These are phyloP conservation scores for Agrotis puta DNA, from an alignment of 2,888 invertebrate genomes.

Conservation along the genomic window DNA sequence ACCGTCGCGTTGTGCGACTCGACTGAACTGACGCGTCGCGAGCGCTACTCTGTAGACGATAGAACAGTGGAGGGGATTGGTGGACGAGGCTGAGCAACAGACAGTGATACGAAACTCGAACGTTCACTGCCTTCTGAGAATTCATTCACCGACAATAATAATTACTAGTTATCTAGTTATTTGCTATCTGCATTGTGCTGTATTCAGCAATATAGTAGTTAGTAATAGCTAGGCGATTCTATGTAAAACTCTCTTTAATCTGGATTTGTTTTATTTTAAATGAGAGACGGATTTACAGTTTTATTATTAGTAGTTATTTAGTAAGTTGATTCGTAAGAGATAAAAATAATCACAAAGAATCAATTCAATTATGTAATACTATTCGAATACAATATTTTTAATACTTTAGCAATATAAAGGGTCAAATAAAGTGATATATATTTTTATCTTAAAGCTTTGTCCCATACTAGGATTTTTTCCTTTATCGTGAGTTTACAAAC, in stretches of 20 bases:
- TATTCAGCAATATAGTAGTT: conserved; percentile 59
- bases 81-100: conserved; percentile 70
- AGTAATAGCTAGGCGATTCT: conserved; percentile 66
- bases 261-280: background rate
- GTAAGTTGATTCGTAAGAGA: background rate
- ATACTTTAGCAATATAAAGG: background rate
- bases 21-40: conserved; percentile 41
- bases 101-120: conserved; percentile 77
- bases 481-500: no score
- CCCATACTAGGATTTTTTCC: no score
- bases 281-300: background rate
- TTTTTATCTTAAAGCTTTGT: no score
- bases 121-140: conserved; percentile 84
- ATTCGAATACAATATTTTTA: no score
- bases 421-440: background rate
- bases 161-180: conserved; percentile 78
- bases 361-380: no score
- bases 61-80: conserved; percentile 64
- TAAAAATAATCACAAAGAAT: background rate
- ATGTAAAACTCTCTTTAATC: conserved; percentile 51
- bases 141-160: conserved; percentile 81
- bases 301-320: no score
- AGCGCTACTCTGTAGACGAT: conserved; percentile 38
- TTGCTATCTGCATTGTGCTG: conserved; percentile 74
- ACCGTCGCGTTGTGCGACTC: conserved; percentile 39